Percentiles rank a stretch among this genome's conserved stretches.
Conservation (phyloP, 2,113 vertebrate genomes). For the Cnemophilus loriae region DNA sequence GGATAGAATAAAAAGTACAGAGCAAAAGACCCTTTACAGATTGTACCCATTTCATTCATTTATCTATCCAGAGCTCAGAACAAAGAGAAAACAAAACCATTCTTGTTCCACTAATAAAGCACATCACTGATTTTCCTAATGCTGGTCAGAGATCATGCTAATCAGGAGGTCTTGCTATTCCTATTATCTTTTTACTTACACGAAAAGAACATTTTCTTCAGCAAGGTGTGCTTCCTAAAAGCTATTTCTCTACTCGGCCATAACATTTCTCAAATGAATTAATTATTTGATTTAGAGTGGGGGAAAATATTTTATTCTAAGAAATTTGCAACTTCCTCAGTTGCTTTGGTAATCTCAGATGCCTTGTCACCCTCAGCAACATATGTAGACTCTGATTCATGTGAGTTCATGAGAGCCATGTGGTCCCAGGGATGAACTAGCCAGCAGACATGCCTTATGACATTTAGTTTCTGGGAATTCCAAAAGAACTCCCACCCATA, state of each 20-base stretch:
- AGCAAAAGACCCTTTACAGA: background rate
- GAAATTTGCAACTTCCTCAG: background rate
- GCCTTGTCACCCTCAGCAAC: conserved; percentile 5
- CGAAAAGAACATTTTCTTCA: background rate
- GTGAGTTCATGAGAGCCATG: background rate
- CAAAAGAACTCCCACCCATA: background rate
- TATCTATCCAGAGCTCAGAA: background rate
- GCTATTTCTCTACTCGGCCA: background rate
- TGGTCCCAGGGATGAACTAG: background rate
- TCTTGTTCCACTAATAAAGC: conserved; percentile 7
- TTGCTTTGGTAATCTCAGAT: background rate
- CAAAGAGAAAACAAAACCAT: conserved; percentile 1
- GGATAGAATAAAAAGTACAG: background rate
- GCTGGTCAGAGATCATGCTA: background rate
- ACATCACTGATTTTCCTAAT: background rate
- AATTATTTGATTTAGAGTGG: background rate
- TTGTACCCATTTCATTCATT: background rate
- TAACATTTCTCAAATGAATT: background rate
- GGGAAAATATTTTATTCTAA: background rate
- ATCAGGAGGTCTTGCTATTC: background rate
- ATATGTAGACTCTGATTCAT: conserved; percentile 58
- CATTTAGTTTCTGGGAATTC: conserved; percentile 54
- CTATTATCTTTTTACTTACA: background rate
- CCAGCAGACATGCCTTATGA: conserved; percentile 30
- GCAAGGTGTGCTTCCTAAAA: background rate